Evolutionary conservation across 2,797 vertebrate species (phyloP).

Genomic region (Acropternis orthonyx): DNA sequence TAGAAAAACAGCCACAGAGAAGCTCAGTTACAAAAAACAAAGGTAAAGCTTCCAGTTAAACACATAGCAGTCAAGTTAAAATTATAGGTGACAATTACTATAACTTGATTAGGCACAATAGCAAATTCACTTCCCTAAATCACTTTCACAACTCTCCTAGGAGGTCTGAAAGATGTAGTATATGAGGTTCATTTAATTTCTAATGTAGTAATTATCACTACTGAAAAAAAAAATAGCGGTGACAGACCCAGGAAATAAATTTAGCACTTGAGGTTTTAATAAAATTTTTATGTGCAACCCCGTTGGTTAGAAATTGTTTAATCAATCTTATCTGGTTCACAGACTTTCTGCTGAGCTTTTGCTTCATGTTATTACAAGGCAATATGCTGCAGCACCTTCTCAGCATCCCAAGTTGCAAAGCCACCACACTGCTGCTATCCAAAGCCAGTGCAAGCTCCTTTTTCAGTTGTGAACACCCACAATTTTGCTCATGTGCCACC

Average conservation of each 20-base stretch:
- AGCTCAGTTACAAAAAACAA: conserved; percentile 7
- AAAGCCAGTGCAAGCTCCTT: background rate
- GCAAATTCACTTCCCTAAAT: conserved; percentile 67
- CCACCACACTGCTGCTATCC: background rate
- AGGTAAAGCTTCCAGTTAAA: conserved; percentile 59
- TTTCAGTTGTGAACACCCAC: background rate
- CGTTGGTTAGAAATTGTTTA: conserved; percentile 71
- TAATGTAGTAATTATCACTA: conserved; percentile 76
- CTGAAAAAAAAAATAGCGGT: conserved; percentile 61
- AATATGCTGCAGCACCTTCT: conserved; percentile 45
- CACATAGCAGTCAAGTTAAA: conserved; percentile 67
- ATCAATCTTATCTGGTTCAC: conserved; percentile 73
- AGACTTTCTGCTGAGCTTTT: conserved; percentile 60
- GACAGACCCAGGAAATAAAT: conserved; percentile 73
- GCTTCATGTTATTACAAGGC: conserved; percentile 51
- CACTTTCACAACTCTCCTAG: conserved; percentile 68
- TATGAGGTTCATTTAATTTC: conserved; percentile 77
- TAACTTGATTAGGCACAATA: conserved; percentile 73
- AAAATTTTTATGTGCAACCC: conserved; percentile 72
- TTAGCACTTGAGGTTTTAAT: conserved; percentile 74
- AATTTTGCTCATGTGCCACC: background rate
- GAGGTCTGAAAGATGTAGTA: conserved; percentile 68
- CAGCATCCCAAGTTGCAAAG: conserved; percentile 9
- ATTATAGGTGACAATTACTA: conserved; percentile 76
- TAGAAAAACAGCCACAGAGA: background rate